Evolutionary conservation across 2,888 invertebrate genomes (phyloP), one percentile per base, ranked within the genome.

Genomic region (Xylota sylvarum): DNA sequence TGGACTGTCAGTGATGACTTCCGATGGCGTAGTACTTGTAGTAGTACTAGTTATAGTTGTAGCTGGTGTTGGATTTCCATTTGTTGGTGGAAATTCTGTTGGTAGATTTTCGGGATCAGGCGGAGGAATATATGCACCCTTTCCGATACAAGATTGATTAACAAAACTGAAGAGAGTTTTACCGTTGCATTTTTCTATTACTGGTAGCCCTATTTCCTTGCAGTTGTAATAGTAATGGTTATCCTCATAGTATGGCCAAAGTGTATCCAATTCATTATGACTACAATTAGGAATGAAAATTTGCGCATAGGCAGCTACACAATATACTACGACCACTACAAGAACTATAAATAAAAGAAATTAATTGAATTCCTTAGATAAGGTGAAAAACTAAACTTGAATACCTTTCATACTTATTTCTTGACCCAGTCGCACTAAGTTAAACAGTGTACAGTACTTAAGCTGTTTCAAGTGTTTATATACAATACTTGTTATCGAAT

Each of bases 201-300:
- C 0, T 35, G 65, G 12, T 17, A 12, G 5, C 1, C 35, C 65
- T 19, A 65, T 6, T 6, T 19, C 19, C 9, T 2, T 9, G 9
- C 65, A 65, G 17, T 32, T 5, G 19, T 50, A 65, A 35, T 50
- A 65, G 50, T 19, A 65, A 12, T n/a, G 50, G 6, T 9, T 23
- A 50, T 65, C 50, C 32, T 65, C 65, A 19, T 65, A 65, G 5
- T 23, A 65, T 0, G 65, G 65, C 65, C 65, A 65, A 17, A 65
- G 35, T 10, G 17, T 12, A 5, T 19, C 32, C 30, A 65, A 14
- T 65, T 65, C 48, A 12, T 48, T 48, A 19, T 0, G n/a, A 23
- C 65, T 65, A 17, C 65, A 65, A 1, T 50, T 65, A 4, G 65
- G 65, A 17, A 50, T n/a, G 30, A 50, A 50, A 4, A 19, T n/a